phyloP scores from a whole-genome alignment of 1,140 invertebrate genomes.

The Pseudoatta argentina region DNA sequence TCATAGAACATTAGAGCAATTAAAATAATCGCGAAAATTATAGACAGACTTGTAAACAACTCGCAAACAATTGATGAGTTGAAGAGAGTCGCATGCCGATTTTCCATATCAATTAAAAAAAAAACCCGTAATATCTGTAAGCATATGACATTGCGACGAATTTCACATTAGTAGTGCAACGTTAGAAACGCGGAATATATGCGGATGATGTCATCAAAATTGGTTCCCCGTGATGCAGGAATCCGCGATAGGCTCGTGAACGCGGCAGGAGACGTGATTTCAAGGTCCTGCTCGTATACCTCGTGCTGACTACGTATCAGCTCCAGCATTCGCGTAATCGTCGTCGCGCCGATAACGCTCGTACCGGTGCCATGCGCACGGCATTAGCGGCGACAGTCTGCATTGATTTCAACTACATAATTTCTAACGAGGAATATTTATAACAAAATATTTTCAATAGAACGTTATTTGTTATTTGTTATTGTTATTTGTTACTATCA shows the following conservation, averaged over 20 bases:
- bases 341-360: conserved; percentile 40
- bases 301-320: conserved; percentile 50
- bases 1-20: background rate
- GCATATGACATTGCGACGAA: conserved; percentile 14
- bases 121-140: background rate
- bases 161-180: conserved; percentile 41
- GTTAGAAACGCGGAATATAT: conserved; percentile 17
- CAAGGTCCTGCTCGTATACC: conserved; percentile 63
- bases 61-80: background rate
- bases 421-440: conserved; percentile 6
- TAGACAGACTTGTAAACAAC: background rate
- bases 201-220: conserved; percentile 37
- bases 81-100: background rate
- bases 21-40: background rate
- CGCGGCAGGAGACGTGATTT: conserved; percentile 34
- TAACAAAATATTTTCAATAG: background rate
- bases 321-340: conserved; percentile 64
- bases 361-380: conserved; percentile 28
- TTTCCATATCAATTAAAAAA: background rate
- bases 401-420: conserved; percentile 6
- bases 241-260: conserved; percentile 57
- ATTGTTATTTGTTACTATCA: background rate
- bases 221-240: conserved; percentile 50
- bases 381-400: background rate
- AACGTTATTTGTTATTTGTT: background rate